These are phyloP conservation scores for Coenobita brevimanus DNA, from an alignment of 1,140 invertebrate genomes.

Conservation along the genomic window DNA sequence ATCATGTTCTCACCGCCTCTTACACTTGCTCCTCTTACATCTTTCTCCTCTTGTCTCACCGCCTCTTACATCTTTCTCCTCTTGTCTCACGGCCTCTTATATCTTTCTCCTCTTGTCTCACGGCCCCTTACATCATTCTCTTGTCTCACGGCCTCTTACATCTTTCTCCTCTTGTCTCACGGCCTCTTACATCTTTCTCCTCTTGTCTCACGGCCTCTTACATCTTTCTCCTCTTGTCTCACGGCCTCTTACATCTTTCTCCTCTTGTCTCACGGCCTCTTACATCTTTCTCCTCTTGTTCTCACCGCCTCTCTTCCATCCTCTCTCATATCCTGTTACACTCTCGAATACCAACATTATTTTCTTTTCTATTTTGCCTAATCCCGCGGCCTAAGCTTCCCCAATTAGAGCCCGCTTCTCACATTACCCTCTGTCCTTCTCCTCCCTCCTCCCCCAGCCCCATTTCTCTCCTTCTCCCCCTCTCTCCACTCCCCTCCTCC, in stretches of 20 bases:
- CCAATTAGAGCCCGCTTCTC: background rate
- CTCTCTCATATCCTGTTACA: background rate
- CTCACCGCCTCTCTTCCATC: background rate
- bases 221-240: too few relatives aligned
- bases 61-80: background rate
- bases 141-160: too few relatives aligned
- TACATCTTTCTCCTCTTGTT: background rate
- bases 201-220: background rate
- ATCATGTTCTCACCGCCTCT: background rate
- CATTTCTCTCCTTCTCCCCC: background rate
- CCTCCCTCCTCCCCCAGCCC: background rate
- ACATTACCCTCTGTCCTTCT: background rate
- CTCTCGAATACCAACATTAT: constrained; percentile 2
- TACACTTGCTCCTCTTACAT: background rate
- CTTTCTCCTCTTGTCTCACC: background rate
- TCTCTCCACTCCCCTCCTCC: background rate
- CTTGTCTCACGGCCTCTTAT: too few relatives aligned
- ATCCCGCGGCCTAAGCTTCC: background rate
- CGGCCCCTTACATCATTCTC: too few relatives aligned
- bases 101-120: too few relatives aligned
- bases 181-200: too few relatives aligned
- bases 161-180: too few relatives aligned
- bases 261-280: too few relatives aligned
- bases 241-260: too few relatives aligned
- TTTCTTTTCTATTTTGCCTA: background rate